phyloP scores from a whole-genome alignment of 2,888 invertebrate genomes.

The Pandemis heparana region DNA sequence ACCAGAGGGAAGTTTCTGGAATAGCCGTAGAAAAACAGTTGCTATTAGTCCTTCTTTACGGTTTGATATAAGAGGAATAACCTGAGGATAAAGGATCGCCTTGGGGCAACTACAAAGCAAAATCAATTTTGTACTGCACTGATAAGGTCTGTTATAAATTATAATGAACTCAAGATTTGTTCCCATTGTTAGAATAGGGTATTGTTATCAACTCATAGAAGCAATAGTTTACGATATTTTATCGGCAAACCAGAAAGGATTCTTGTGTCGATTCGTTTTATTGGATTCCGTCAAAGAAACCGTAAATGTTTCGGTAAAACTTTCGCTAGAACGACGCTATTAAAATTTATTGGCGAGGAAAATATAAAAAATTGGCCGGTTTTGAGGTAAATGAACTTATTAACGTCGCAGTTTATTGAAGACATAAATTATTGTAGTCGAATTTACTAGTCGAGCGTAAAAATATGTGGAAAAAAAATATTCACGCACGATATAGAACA shows the following conservation, averaged over 20 bases:
- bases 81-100: neutral
- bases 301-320: conserved; percentile 50
- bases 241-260: conserved; percentile 64
- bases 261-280: conserved; percentile 69
- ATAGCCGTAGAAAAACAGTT: conserved; percentile 1
- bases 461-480: neutral
- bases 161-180: conserved; percentile 44
- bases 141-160: conserved; percentile 28
- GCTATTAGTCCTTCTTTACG: neutral
- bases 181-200: conserved; percentile 50
- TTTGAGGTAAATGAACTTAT: conserved; percentile 41
- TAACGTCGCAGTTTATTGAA: conserved; percentile 29
- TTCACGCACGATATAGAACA: neutral
- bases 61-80: neutral
- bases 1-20: conserved; percentile 42
- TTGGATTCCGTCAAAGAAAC: conserved; percentile 60
- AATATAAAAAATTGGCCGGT: conserved; percentile 29
- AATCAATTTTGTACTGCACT: conserved; percentile 15
- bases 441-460: conserved; percentile 9
- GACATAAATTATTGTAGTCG: conserved; percentile 9
- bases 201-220: conserved; percentile 62
- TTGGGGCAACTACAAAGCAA: neutral
- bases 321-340: conserved; percentile 49
- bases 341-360: conserved; percentile 56
- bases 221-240: conserved; percentile 65